Base-by-base conservation (phyloP, 2,888 invertebrate genomes). In the Lacanobia wlatinum region DNA sequence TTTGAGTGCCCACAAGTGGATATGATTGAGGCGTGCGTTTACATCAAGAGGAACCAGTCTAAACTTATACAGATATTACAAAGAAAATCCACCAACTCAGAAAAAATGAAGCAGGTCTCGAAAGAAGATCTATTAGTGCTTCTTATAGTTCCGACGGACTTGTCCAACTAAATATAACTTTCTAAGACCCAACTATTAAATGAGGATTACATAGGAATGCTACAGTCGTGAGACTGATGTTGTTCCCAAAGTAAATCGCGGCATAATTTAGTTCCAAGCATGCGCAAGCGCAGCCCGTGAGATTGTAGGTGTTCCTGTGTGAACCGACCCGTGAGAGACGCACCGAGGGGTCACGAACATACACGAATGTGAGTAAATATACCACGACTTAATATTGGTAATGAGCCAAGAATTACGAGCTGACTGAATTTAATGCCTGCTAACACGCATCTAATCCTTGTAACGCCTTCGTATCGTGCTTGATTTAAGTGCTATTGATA, bases 291-390 rank as follows among this genome's bases (percentile, higher is more conserved):
- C 66, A 67, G 38, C 71, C 83, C 90, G 90, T 90, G 90, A 86
- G 89, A 90, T 85, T 76, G 74, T 78, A 78, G 80, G 86, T 78
- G 87, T 89, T 89, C 87, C 82, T 90, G 86, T 89, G 89, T 89
- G 91, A 91, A 91, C 84, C 84, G 77, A 73, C 80, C 84, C 88
- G 90, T 90, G 90, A 83, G 91, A 89, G 86, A 83, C 81, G 84
- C 84, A 83, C 76, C 70, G 63, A 76, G 84, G 81, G 87, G 87
- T 88, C 89, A 87, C 85, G 87, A 84, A 84, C 82, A 77, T 80
- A 77, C 70, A 73, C 71, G 83, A 81, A 84, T 79, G 81, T 85
- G 74, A 82, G 70, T 80, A 70, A 78, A 78, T 79, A 82, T 60
- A 81, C 64, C 68, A 65, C 73, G 52, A 69, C 68, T 78, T 84